phyloP scores from a whole-genome alignment of 2,797 vertebrate genomes.

The Echeneis naucrates region DNA sequence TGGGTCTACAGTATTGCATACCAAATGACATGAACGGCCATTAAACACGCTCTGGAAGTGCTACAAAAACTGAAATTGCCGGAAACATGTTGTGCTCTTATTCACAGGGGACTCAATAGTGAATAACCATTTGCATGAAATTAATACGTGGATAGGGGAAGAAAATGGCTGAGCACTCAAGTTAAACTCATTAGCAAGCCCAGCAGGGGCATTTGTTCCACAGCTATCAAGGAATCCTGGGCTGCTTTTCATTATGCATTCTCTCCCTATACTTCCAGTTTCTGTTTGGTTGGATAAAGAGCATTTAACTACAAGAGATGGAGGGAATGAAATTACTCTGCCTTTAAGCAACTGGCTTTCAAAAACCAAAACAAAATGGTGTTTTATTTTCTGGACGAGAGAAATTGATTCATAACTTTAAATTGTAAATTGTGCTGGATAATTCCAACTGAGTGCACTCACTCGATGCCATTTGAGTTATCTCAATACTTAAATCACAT shows the following conservation, averaged over 20 bases:
- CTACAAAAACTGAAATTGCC: conserved; percentile 54
- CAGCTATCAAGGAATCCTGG: conserved; percentile 66
- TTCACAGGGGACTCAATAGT: conserved; percentile 35
- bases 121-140: conserved; percentile 78
- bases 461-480: not conserved
- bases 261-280: conserved; percentile 53
- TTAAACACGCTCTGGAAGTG: conserved; percentile 41
- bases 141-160: conserved; percentile 69
- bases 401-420: conserved; percentile 5
- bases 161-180: conserved; percentile 73
- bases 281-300: conserved; percentile 72
- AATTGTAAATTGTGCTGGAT: not conserved
- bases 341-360: conserved; percentile 38
- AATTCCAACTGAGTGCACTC: conserved; percentile 11
- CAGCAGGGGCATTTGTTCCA: conserved; percentile 74
- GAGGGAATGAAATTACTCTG: conserved; percentile 35
- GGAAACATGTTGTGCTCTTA: conserved; percentile 50
- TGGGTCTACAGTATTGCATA: conserved; percentile 12
- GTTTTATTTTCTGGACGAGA: conserved; percentile 33
- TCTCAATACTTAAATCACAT: conserved; percentile 27
- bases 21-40: conserved; percentile 31
- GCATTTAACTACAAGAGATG: conserved; percentile 56
- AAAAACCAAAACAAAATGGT: not conserved
- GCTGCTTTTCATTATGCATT: conserved; percentile 73
- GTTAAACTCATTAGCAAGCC: conserved; percentile 79